Percentiles rank a stretch among this genome's conserved stretches.
These are phyloP conservation scores for Xylophagus ater DNA, from an alignment of 2,888 invertebrate species.

Conservation along the genomic window DNA sequence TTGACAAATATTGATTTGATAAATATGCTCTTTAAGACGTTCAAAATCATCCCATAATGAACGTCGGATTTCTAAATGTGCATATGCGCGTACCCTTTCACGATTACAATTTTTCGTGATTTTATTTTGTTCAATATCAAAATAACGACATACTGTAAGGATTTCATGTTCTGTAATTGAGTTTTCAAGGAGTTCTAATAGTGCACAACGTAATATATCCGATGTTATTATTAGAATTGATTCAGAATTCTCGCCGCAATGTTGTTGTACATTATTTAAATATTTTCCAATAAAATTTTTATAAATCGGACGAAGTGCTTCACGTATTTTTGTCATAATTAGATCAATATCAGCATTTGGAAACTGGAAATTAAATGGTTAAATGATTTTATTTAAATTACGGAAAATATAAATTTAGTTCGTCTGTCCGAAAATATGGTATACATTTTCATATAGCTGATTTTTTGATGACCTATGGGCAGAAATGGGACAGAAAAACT, in stretches of 20 bases:
- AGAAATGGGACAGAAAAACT: no score
- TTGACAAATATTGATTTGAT: constrained; percentile 45
- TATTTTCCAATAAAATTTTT: constrained; percentile 66
- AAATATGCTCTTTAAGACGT: constrained; percentile 48
- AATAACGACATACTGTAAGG: constrained; percentile 60
- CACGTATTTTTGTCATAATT: constrained; percentile 63
- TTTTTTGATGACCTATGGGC: no score
- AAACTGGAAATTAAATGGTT: no score
- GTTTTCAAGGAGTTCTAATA: constrained; percentile 54
- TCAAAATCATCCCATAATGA: constrained; percentile 61
- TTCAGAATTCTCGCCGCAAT: no score
- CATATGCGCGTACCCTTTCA: constrained; percentile 47
- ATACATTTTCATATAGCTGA: no score
- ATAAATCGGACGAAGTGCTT: constrained; percentile 55
- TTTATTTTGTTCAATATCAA: constrained; percentile 51
- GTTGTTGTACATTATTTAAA: constrained; percentile 33
- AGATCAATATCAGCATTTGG: constrained; percentile 58
- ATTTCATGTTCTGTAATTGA: constrained; percentile 72
- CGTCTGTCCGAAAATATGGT: no score
- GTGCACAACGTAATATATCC: constrained; percentile 43
- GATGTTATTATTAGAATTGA: constrained; percentile 30
- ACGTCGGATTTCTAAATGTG: constrained; percentile 60
- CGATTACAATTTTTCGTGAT: constrained; percentile 37
- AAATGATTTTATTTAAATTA: no score
- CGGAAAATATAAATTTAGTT: no score